phyloP scores from a whole-genome alignment of 2,797 vertebrate species.

The Xiphorhynchus erythropygius region DNA sequence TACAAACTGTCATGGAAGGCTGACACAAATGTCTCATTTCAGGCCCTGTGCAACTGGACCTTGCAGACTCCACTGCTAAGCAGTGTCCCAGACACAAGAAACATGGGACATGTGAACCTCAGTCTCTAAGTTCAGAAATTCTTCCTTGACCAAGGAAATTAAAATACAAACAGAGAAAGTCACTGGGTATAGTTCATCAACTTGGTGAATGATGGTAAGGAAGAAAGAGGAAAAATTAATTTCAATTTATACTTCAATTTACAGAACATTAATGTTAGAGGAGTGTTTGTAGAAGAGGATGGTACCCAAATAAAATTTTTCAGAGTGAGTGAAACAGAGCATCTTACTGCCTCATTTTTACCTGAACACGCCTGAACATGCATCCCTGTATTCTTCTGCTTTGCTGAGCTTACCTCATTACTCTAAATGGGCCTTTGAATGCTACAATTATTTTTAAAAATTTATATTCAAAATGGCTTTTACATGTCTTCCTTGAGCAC shows the following conservation, averaged over 20 bases:
- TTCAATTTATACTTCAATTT: not conserved
- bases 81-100: not conserved
- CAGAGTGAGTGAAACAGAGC: not conserved
- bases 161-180: not conserved
- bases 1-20: not conserved
- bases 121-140: not conserved
- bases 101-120: not conserved
- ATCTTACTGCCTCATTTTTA: not conserved
- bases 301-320: not conserved
- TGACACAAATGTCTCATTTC: not conserved
- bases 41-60: not conserved
- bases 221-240: not conserved
- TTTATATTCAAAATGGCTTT: conserved; percentile 41
- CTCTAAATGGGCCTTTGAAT: not conserved
- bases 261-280: not conserved
- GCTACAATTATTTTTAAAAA: conserved; percentile 18
- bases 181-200: not conserved
- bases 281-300: not conserved
- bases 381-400: not conserved
- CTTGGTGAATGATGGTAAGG: not conserved
- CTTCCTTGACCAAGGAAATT: not conserved
- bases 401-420: not conserved
- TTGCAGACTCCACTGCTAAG: not conserved
- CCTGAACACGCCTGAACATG: not conserved
- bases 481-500: conserved; percentile 1